Percentiles rank a stretch among this genome's conserved stretches.
Evolutionary conservation across 2,797 vertebrate genomes (phyloP).

Genomic region (Parambassis ranga): DNA sequence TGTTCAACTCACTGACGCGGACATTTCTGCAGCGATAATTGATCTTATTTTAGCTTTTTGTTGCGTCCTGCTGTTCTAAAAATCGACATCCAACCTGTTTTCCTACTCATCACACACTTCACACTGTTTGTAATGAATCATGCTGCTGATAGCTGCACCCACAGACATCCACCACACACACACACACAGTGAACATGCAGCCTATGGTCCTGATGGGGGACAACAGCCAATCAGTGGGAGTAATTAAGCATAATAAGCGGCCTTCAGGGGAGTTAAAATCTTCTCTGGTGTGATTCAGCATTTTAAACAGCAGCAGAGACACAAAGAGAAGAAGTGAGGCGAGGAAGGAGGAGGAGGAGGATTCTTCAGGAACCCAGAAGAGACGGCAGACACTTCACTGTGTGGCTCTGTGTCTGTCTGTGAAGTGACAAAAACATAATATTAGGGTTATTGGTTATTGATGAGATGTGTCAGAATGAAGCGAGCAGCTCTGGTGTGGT

Average conservation of each 20-base stretch:
- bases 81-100: neutral
- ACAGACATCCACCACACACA: neutral
- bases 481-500: too few species aligned
- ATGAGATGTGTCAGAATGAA: too few species aligned
- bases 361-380: too few species aligned
- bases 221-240: slow-evolving; percentile 29
- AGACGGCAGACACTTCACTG: too few species aligned
- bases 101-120: neutral
- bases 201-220: neutral
- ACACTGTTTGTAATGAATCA: neutral
- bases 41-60: slow-evolving; percentile 8
- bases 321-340: neutral
- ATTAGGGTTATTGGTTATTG: too few species aligned
- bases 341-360: neutral
- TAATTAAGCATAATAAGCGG: slow-evolving; percentile 40
- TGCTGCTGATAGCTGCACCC: neutral
- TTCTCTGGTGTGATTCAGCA: slow-evolving; percentile 18
- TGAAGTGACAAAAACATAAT: too few species aligned
- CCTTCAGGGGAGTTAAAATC: slow-evolving; percentile 23
- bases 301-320: slow-evolving; percentile 10
- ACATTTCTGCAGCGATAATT: too few species aligned
- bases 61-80: slow-evolving; percentile 2
- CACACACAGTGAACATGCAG: neutral
- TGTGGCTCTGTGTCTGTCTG: too few species aligned
- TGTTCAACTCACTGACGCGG: neutral